Conservation (phyloP, 2,113 vertebrate species). For the Chlorocebus sabaeus region DNA sequence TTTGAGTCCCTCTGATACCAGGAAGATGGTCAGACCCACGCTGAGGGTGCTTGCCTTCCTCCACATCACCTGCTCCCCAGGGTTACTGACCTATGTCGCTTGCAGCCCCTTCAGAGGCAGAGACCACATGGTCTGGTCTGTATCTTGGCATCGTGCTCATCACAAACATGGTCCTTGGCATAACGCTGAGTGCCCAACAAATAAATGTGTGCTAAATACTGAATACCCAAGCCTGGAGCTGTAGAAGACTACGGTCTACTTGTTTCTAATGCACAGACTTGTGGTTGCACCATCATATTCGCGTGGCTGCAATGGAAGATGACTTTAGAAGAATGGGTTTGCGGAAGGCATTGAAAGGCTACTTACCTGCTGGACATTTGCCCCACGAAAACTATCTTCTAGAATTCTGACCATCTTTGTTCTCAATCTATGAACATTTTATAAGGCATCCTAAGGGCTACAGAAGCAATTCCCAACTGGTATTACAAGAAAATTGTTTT, state of each 20-base stretch:
- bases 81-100: neutral
- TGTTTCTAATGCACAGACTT: neutral
- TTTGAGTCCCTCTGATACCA: neutral
- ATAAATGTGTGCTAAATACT: neutral
- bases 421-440: neutral
- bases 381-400: neutral
- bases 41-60: neutral
- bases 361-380: neutral
- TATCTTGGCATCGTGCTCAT: neutral
- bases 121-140: neutral
- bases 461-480: neutral
- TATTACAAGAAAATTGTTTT: neutral
- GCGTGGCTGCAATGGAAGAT: neutral
- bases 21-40: neutral
- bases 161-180: neutral
- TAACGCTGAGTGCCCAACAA: neutral
- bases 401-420: neutral
- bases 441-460: neutral
- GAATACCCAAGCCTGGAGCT: neutral
- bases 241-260: neutral
- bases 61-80: neutral
- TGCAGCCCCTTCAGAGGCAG: neutral
- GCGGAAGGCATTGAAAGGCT: neutral
- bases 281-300: neutral
- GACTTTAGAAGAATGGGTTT: neutral